Evolutionary conservation across 2,888 invertebrate species (phyloP).

Genomic region (Mactromeris polynyma): DNA sequence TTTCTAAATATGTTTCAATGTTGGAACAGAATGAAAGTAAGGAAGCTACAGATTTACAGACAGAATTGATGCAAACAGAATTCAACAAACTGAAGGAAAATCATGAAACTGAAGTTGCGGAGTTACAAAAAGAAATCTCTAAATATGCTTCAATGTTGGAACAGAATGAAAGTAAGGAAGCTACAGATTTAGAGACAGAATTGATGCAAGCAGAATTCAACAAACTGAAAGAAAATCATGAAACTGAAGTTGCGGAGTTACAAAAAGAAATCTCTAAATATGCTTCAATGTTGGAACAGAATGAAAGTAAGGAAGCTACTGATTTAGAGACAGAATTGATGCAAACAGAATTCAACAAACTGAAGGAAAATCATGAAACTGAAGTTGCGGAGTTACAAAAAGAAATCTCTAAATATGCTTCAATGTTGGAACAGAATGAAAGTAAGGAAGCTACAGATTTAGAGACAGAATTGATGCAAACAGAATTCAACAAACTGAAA

Average conservation of each 20-base stretch:
- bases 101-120: background rate
- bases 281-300: background rate
- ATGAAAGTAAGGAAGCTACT: background rate
- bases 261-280: slow-evolving; percentile 29
- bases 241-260: slow-evolving; percentile 40
- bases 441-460: too few species aligned
- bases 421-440: background rate
- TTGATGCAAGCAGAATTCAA: slow-evolving; percentile 51
- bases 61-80: background rate
- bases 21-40: background rate
- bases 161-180: background rate
- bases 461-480: too few species aligned
- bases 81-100: background rate
- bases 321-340: background rate
- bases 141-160: background rate
- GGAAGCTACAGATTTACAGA: background rate
- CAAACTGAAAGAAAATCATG: slow-evolving; percentile 52
- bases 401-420: slow-evolving; percentile 13
- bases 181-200: slow-evolving; percentile 42
- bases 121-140: slow-evolving; percentile 30
- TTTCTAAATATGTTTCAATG: slow-evolving; percentile 13
- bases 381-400: background rate
- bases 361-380: background rate
- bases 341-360: background rate
- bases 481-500: too few species aligned